Base-by-base conservation (phyloP, 2,888 invertebrate genomes). In the Agonopterix alstromeriana region DNA sequence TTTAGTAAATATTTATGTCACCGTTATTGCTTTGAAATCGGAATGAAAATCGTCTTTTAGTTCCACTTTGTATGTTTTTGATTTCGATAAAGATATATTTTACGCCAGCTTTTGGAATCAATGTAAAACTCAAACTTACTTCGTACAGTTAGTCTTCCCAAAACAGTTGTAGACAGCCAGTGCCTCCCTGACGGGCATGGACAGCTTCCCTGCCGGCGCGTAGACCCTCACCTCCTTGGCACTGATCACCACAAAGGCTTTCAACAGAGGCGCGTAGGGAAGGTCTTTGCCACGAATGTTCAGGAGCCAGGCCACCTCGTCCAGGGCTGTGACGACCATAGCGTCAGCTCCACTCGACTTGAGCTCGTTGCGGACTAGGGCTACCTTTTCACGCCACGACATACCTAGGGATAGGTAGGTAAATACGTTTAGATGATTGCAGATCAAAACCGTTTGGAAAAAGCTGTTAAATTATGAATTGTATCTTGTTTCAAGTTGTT, bases 261-360 rank as follows among this genome's bases (percentile, higher is more conserved):
- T 92, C 8, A 96, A 85, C 11, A 95, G 92, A 0, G 97, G 97
- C 0, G 94, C 94, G 71, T 92, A 93, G 0, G 94, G 94, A 54
- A 96, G 90, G 81, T 98, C 97, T 49, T 91, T 87, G 0, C 96
- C 97, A n/a, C 97, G 90, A 11, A 98, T 91, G 74, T 98, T 98
- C 36, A 97, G 87, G 36, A 97, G 79, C 94, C 97, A 97, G 0
- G 97, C 95, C 14, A 87, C 82, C 77, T 97, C 97, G 62, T 97
- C 96, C 48, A 97, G 78, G 0, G 96, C 94, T 0, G 97, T 96
- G 10, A 98, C 90, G 35, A 97, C 91, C 88, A 97, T 92, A 0
- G 95, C 95, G 60, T 95, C 94, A 0, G 92, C 93, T 0, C 90
- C 90, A n/a, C 89, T 75, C 3, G 87, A 77, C 14, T 82, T 77